A percentile compares a stretch with the other conserved stretches of the same genome.
Evolutionary conservation across 2,113 vertebrate species (phyloP).

Genomic region (Hyperopisus bebe): DNA sequence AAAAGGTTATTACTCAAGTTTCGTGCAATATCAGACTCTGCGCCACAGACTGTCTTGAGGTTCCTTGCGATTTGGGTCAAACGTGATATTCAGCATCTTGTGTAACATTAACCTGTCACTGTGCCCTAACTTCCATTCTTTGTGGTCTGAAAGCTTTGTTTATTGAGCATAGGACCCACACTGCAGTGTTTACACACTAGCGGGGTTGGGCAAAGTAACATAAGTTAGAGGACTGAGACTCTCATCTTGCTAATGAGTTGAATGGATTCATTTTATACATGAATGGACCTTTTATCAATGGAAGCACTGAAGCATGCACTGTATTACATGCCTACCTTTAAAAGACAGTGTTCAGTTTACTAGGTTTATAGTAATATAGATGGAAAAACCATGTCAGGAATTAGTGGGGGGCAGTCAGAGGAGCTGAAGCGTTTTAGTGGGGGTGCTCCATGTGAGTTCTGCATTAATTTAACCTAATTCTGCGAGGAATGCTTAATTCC

Average conservation of each 20-base stretch:
- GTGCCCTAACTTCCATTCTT: neutral
- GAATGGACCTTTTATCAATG: neutral
- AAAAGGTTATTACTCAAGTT: neutral
- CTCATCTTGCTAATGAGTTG: neutral
- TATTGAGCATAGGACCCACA: neutral
- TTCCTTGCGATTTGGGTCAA: neutral
- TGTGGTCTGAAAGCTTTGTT: neutral
- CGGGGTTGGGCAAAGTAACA: neutral
- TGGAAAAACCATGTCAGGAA: neutral
- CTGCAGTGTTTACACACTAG: neutral
- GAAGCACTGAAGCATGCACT: neutral
- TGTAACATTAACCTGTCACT: neutral
- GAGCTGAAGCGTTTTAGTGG: neutral
- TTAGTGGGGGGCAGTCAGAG: neutral
- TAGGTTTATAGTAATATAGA: neutral
- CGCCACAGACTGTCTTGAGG: neutral
- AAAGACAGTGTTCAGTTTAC: neutral
- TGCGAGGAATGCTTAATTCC: constrained; percentile 29
- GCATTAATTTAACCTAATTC: constrained; percentile 31
- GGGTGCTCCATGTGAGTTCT: neutral
- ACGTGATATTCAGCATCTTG: neutral
- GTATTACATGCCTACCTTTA: neutral
- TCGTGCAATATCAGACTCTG: neutral
- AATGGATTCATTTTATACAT: neutral
- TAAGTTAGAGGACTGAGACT: neutral